phyloP scores from a whole-genome alignment of 2,113 vertebrate genomes.

The Hippoglossus stenolepis region DNA sequence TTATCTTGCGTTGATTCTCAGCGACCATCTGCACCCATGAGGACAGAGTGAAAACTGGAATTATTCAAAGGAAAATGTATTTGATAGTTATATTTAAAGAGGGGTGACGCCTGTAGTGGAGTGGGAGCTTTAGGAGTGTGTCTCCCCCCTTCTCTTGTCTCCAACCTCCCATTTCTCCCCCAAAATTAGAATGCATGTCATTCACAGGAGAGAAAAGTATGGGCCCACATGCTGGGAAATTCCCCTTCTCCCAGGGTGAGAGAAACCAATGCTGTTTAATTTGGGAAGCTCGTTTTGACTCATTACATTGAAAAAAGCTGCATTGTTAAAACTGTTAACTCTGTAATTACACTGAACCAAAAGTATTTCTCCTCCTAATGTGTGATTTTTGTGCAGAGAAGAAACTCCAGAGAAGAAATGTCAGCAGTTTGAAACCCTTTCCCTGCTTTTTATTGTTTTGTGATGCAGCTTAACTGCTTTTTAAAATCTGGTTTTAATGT shows the following conservation, averaged over 20 bases:
- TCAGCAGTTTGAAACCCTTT: constrained; percentile 14
- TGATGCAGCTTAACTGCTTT: background rate
- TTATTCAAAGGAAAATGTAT: background rate
- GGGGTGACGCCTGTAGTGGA: constrained; percentile 23
- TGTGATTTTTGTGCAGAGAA: background rate
- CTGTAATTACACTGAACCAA: background rate
- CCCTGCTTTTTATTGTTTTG: background rate
- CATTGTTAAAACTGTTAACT: constrained; percentile 39
- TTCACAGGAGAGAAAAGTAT: constrained; percentile 78
- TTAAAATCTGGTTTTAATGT: background rate
- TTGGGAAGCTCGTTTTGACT: constrained; percentile 70
- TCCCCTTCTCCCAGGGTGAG: constrained; percentile 75
- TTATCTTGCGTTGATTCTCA: background rate
- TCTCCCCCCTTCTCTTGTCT: constrained; percentile 1
- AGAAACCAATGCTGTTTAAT: constrained; percentile 70
- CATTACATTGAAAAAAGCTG: constrained; percentile 28
- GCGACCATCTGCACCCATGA: accelerated
- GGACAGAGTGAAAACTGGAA: background rate
- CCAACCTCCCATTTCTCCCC: constrained; percentile 68
- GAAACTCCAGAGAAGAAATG: background rate
- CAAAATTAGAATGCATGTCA: constrained; percentile 82
- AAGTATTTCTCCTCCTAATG: background rate
- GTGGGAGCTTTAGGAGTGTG: constrained; percentile 25
- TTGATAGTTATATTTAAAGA: constrained; percentile 30
- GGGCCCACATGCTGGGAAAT: constrained; percentile 80